phyloP scores from a whole-genome alignment of 2,888 invertebrate genomes.

The Sericinus montela region DNA sequence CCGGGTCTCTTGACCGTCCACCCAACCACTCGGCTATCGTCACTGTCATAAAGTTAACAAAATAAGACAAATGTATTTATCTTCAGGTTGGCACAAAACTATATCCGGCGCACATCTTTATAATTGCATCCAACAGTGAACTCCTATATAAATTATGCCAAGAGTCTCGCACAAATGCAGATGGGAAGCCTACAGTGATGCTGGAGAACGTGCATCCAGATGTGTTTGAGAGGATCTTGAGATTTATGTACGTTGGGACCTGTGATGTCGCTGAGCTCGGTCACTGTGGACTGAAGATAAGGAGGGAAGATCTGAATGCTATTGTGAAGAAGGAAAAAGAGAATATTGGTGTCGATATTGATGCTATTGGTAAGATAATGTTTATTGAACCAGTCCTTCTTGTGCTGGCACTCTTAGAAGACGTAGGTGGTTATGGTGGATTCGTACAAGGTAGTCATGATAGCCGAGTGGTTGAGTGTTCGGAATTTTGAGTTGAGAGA shows the following conservation, averaged over 20 bases:
- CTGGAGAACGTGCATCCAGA: conserved; percentile 79
- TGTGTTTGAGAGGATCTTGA: conserved; percentile 85
- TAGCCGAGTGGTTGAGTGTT: too few species aligned
- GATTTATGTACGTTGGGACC: conserved; percentile 82
- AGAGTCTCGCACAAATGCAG: conserved; percentile 42
- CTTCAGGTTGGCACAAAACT: conserved; percentile 76
- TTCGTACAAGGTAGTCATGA: too few species aligned
- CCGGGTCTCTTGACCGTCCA: too few species aligned
- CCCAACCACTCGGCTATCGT: too few species aligned
- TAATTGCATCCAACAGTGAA: conserved; percentile 82
- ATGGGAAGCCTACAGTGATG: conserved; percentile 54
- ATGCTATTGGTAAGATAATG: conserved; percentile 43
- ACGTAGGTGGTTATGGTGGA: too few species aligned
- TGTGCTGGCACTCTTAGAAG: too few species aligned
- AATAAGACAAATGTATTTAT: not conserved
- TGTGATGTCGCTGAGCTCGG: conserved; percentile 81
- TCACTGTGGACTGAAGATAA: conserved; percentile 63
- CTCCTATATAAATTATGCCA: conserved; percentile 79
- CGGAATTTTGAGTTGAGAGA: too few species aligned
- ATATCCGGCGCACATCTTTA: conserved; percentile 86
- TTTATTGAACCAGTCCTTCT: not conserved
- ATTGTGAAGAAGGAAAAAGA: conserved; percentile 50
- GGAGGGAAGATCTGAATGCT: conserved; percentile 55
- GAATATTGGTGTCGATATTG: conserved; percentile 38
- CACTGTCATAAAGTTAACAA: too few species aligned